Conservation (phyloP, 2,888 invertebrate species). For the Arrhopalites spinosus region DNA sequence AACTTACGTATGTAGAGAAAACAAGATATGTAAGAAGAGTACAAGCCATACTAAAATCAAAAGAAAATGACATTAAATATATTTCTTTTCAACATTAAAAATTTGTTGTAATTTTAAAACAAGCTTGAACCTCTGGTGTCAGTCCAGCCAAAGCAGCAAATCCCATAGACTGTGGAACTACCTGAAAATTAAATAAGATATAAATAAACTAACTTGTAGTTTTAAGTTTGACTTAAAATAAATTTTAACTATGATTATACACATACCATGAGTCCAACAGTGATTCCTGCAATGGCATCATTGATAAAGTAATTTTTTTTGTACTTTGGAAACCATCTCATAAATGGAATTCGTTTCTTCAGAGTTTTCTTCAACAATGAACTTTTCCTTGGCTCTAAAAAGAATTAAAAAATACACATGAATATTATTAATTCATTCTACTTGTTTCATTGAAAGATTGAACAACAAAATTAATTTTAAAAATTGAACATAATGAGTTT, state of each 20-base stretch:
- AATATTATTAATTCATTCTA: not conserved
- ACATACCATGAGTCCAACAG: conserved; percentile 61
- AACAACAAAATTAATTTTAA: no score
- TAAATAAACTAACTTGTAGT: no score
- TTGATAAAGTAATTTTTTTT: conserved; percentile 40
- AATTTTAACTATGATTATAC: no score
- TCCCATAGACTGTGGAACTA: conserved; percentile 64
- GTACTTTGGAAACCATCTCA: conserved; percentile 39
- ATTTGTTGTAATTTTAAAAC: not conserved
- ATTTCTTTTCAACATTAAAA: not conserved
- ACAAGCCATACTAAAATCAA: conserved; percentile 45
- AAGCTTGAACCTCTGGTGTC: conserved; percentile 60
- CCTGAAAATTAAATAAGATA: no score
- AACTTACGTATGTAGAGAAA: conserved; percentile 60
- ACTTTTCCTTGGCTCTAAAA: not conserved
- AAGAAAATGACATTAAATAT: not conserved
- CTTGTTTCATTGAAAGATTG: no score
- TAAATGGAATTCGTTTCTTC: conserved; percentile 31
- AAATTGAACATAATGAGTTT: no score
- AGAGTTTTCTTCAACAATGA: conserved; percentile 16
- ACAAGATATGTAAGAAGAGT: conserved; percentile 59
- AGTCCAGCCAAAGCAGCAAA: conserved; percentile 62
- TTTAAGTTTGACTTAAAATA: no score
- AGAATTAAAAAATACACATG: not conserved
- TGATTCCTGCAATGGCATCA: conserved; percentile 63